Evolutionary conservation across 1,140 invertebrate species (phyloP), one percentile per base, ranked within the genome.

Genomic region (Drosophila eugracilis): DNA sequence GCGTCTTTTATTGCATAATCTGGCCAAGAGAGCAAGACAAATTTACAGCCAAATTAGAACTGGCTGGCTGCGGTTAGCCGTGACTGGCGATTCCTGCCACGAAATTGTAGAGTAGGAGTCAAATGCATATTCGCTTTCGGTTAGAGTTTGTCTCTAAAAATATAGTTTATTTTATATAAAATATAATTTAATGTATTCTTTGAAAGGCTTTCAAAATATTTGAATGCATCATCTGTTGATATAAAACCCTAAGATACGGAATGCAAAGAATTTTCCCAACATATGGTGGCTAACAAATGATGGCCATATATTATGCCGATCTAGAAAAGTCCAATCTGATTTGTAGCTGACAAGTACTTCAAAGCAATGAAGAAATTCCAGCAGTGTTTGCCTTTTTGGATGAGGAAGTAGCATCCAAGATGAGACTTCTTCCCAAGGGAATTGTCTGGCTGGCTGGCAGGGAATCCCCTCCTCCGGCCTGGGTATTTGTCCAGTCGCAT

Each of bases 1-100:
- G 49, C 73, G 57, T 83, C 74, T 78, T 80, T 85, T 75, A 85
- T 85, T 86, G 81, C 77, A 85, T 86, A 85, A 85, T 85, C 81
- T 73, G 69, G 58, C 71, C 71, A 57, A 65, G 77, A 84, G 39
- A 49, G 72, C 80, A 73, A 85, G 81, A 85, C 81, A 85, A 84
- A 84, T 84, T 84, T 84, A 85, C 79, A 63, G 80, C 65, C 80
- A 84, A 86, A 84, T 86, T 86, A 84, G 80, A 84, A 84, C 72
- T 76, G 81, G 73, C 80, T 78, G 71, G 67, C 78, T 67, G 79
- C 66, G 60, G 65, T 62, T 76, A 76, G 60, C 39, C 80, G 72
- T 84, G 76, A 80, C 79, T 84, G 71, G 80, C 75, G 54, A 41
- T 75, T 83, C 73, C 19, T 30, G 34, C 34, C 47, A 19, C 19